These are phyloP conservation scores for Paralichthys olivaceus DNA, from an alignment of 2,113 vertebrate species.

Conservation along the genomic window DNA sequence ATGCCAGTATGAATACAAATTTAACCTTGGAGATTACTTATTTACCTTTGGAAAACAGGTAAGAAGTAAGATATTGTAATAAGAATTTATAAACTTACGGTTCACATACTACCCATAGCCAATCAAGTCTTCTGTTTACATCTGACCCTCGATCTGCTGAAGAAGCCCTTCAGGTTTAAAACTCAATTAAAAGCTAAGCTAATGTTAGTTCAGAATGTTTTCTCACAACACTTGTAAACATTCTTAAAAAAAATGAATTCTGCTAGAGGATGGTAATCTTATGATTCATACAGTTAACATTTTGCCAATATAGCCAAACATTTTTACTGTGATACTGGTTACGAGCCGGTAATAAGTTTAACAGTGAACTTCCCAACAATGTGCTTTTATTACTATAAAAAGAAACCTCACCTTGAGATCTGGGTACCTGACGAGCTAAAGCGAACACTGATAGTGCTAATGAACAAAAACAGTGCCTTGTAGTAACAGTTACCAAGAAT, in stretches of 20 bases:
- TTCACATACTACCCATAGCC: not conserved
- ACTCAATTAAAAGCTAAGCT: not conserved
- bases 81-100: not conserved
- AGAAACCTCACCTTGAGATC: constrained; percentile 4
- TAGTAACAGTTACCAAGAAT: not conserved
- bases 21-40: not conserved
- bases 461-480: constrained; percentile 33
- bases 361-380: constrained; percentile 23
- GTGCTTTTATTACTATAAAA: constrained; percentile 36
- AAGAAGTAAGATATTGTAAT: not conserved
- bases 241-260: not conserved
- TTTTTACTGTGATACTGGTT: not conserved
- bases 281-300: too few relatives aligned
- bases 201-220: not conserved
- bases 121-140: not conserved
- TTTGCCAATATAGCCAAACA: too few relatives aligned
- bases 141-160: not conserved
- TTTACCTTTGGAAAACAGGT: not conserved
- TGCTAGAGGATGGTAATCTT: too few relatives aligned
- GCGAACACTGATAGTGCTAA: constrained; percentile 3
- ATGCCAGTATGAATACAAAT: too few relatives aligned
- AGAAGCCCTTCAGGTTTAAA: not conserved
- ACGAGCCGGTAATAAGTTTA: not conserved
- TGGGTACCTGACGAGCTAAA: not conserved
- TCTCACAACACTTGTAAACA: not conserved